Percentiles rank a stretch among this genome's conserved stretches.
These are phyloP conservation scores for Spicauda simplicius DNA, from an alignment of 2,888 invertebrate genomes.

Conservation along the genomic window DNA sequence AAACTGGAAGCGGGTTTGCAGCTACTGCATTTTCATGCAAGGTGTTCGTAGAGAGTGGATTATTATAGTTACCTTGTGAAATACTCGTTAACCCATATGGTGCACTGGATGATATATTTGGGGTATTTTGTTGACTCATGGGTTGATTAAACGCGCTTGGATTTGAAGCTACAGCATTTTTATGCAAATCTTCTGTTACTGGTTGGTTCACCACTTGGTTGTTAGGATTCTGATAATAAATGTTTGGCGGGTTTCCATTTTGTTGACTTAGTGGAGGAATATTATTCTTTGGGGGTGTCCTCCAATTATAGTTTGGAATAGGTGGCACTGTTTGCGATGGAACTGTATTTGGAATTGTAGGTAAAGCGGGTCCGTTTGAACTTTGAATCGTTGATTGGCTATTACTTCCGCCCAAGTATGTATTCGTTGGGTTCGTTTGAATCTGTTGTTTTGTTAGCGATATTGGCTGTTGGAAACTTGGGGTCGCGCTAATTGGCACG, in stretches of 20 bases:
- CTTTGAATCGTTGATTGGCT: neutral
- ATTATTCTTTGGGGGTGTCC: neutral
- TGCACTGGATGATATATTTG: neutral
- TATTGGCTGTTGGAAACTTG: neutral
- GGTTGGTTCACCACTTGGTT: neutral
- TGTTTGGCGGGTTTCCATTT: too few relatives aligned
- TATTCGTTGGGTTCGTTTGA: neutral
- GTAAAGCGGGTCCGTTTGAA: neutral
- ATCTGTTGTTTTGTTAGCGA: neutral
- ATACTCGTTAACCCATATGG: too few relatives aligned
- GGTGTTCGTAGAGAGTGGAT: neutral
- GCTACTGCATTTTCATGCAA: neutral
- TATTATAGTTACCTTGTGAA: too few relatives aligned
- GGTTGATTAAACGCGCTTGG: neutral
- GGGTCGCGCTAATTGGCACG: neutral
- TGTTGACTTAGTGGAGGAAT: too few relatives aligned
- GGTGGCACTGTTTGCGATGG: neutral
- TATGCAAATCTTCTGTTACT: neutral
- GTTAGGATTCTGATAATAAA: neutral
- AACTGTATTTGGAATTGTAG: neutral
- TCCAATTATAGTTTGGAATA: neutral
- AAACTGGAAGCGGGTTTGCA: conserved; percentile 24
- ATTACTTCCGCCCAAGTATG: neutral
- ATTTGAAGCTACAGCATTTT: neutral
- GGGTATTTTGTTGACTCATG: neutral